Evolutionary conservation across 1,140 invertebrate species (phyloP).

Genomic region (Drosophila sucinea): DNA sequence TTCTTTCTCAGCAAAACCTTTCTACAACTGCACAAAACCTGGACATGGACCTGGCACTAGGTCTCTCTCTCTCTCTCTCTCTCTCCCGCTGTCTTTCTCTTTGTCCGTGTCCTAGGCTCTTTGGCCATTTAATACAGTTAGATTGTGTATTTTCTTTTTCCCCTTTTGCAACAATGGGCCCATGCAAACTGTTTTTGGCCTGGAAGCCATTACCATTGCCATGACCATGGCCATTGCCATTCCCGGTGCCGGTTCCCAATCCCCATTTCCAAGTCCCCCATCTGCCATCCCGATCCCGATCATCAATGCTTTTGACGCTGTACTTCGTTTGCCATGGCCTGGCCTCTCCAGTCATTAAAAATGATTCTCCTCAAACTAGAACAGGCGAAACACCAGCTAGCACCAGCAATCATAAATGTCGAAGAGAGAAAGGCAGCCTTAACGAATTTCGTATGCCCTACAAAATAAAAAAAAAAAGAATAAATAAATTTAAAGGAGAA

Average conservation of each 20-base stretch:
- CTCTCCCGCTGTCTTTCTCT: neutral
- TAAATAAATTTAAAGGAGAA: neutral
- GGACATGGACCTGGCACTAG: constrained; percentile 16
- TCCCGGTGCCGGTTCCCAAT: constrained; percentile 10
- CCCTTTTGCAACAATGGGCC: constrained; percentile 40
- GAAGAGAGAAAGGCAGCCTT: constrained; percentile 37
- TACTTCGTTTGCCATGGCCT: constrained; percentile 23
- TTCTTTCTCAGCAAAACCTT: constrained; percentile 52
- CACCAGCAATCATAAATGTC: constrained; percentile 52
- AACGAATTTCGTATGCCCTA: constrained; percentile 43
- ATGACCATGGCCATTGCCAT: constrained; percentile 33
- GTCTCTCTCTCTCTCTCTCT: constrained; percentile 31
- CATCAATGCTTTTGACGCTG: constrained; percentile 46
- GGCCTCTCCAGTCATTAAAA: constrained; percentile 71
- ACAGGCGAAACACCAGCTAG: constrained; percentile 49
- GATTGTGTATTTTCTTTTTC: constrained; percentile 42
- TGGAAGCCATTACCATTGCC: constrained; percentile 61
- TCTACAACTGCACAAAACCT: constrained; percentile 29
- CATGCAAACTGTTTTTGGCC: constrained; percentile 69
- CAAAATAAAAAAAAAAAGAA: constrained; percentile 26
- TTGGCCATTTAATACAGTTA: constrained; percentile 79
- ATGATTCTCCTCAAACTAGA: constrained; percentile 76
- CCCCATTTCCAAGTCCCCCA: constrained; percentile 7
- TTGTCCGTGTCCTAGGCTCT: constrained; percentile 50
- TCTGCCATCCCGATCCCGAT: constrained; percentile 19